Conservation (phyloP, 2,888 invertebrate genomes). For the Biston stratarius region DNA sequence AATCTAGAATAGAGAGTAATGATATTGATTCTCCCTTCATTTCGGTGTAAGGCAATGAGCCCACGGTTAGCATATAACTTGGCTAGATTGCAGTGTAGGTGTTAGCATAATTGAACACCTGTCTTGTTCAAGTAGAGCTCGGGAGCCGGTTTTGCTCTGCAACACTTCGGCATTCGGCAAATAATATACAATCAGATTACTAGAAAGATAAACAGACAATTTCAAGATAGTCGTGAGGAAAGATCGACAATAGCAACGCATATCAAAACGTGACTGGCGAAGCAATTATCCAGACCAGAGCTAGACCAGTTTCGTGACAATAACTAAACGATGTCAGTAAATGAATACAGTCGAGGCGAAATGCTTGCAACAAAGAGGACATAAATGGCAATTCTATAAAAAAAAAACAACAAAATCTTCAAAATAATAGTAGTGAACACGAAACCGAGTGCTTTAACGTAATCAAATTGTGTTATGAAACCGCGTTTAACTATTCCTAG, state of each 20-base stretch:
- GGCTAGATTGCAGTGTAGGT: constrained; percentile 52
- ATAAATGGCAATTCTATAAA: constrained; percentile 17
- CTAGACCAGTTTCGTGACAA: constrained; percentile 26
- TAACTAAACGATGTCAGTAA: constrained; percentile 25
- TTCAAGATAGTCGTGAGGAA: constrained; percentile 7
- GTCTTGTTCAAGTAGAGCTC: constrained; percentile 33
- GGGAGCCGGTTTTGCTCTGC: constrained; percentile 25
- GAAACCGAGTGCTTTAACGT: constrained; percentile 46
- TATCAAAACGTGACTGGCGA: constrained; percentile 32
- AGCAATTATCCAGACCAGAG: constrained; percentile 18
- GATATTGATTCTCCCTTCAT: not conserved
- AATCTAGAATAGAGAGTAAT: not conserved
- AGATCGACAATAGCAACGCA: constrained; percentile 19
- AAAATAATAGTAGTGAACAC: constrained; percentile 41
- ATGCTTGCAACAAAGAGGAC: constrained; percentile 15
- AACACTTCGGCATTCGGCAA: constrained; percentile 8
- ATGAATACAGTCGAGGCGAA: not conserved
- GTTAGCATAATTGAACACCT: constrained; percentile 58
- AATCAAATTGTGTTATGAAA: constrained; percentile 50
- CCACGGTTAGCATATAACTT: constrained; percentile 55
- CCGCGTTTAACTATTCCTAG: constrained; percentile 48
- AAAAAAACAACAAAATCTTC: constrained; percentile 23
- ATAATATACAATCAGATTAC: not conserved
- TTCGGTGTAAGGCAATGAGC: constrained; percentile 52
- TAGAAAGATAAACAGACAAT: constrained; percentile 5